Conservation (phyloP, 1,140 invertebrate species). For the Lucilia sericata region DNA sequence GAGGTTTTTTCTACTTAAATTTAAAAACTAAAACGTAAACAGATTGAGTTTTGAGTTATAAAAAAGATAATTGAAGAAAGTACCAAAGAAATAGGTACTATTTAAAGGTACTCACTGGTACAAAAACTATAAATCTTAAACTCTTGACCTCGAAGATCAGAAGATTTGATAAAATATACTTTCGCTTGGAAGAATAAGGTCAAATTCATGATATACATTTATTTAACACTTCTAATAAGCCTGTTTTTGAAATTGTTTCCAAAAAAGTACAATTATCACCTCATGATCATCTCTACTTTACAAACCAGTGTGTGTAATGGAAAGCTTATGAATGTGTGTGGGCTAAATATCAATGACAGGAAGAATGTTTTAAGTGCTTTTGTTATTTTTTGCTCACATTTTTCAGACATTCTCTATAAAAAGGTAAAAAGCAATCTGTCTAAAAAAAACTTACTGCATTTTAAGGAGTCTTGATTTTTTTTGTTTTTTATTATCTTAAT, state of each 20-base stretch:
- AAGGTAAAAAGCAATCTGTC: not conserved
- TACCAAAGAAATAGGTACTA: too few relatives aligned
- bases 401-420: not conserved
- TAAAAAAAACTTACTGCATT: not conserved
- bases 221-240: too few relatives aligned
- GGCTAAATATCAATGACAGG: conserved; percentile 22
- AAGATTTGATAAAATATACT: too few relatives aligned
- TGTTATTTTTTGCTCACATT: not conserved
- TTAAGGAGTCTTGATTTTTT: not conserved
- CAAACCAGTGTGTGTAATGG: not conserved
- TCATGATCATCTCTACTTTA: too few relatives aligned
- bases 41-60: not conserved
- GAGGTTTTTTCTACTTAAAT: not conserved
- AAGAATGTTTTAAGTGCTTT: conserved; percentile 7
- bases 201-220: too few relatives aligned
- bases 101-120: too few relatives aligned
- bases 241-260: too few relatives aligned
- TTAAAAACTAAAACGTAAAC: not conserved
- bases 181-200: too few relatives aligned
- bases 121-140: too few relatives aligned
- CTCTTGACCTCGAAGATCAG: too few relatives aligned
- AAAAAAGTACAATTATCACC: too few relatives aligned
- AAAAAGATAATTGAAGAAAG: too few relatives aligned
- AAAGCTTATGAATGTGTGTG: not conserved
- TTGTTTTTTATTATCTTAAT: not conserved